phyloP scores from a whole-genome alignment of 1,140 invertebrate genomes.

The Drosophila pallidifrons region DNA sequence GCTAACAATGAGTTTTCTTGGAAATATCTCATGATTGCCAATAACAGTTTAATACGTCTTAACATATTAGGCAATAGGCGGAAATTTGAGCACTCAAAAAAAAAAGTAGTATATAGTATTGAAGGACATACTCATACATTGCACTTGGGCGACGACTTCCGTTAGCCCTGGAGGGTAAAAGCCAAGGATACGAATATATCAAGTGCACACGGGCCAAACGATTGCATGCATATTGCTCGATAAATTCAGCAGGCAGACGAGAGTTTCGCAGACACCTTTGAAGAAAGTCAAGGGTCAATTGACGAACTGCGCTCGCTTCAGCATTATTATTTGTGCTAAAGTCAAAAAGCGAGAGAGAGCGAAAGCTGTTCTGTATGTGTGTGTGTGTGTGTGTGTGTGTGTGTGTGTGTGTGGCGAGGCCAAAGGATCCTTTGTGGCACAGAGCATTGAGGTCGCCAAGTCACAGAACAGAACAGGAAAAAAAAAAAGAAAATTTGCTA shows the following conservation, averaged over 20 bases:
- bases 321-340: conserved; percentile 22
- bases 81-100: neutral
- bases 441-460: conserved; percentile 22
- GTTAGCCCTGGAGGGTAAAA: conserved; percentile 12
- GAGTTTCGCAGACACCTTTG: conserved; percentile 34
- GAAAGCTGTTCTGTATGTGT: neutral
- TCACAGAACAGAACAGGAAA: neutral
- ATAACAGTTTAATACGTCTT: neutral
- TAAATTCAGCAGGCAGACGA: neutral
- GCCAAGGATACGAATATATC: conserved; percentile 31
- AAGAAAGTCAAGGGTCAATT: conserved; percentile 59
- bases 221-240: conserved; percentile 43
- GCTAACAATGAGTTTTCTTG: neutral
- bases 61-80: neutral
- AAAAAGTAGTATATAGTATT: neutral
- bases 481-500: conserved; percentile 11
- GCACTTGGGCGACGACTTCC: conserved; percentile 23
- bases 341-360: neutral
- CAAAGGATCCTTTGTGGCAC: conserved; percentile 21
- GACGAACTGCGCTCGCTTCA: conserved; percentile 34
- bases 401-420: conserved; percentile 13
- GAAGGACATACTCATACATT: conserved; percentile 11
- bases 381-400: conserved; percentile 7
- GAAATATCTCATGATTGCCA: neutral
- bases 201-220: conserved; percentile 43